phyloP scores from a whole-genome alignment of 2,797 vertebrate genomes.

The Ciconia nigra region DNA sequence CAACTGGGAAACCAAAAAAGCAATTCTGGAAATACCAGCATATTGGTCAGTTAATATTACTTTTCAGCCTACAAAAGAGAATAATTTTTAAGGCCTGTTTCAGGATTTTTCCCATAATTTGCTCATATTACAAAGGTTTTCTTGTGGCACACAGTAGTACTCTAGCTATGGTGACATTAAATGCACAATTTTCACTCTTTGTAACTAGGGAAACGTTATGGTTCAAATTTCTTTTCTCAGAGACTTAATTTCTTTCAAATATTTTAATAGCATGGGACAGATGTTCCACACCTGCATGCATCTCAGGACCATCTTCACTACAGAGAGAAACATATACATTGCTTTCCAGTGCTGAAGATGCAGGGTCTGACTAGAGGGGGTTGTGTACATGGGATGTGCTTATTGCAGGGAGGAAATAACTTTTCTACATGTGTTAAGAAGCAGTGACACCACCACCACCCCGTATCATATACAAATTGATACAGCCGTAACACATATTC shows the following conservation, averaged over 20 bases:
- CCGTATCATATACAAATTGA: neutral
- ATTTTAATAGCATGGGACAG: neutral
- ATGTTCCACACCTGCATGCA: neutral
- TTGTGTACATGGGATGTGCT: fast-evolving
- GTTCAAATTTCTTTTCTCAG: neutral
- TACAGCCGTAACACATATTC: neutral
- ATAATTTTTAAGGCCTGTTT: neutral
- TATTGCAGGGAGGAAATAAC: neutral
- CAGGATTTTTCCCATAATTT: neutral
- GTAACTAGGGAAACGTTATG: neutral
- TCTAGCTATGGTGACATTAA: neutral
- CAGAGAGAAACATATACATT: neutral
- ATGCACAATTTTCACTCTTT: neutral
- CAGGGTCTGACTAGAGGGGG: neutral
- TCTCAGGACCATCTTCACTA: neutral
- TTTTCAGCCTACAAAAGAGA: neutral
- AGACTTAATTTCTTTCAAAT: neutral
- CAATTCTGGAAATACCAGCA: neutral
- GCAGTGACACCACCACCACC: no score
- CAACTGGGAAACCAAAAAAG: neutral
- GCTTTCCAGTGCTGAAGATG: neutral
- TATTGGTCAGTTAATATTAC: neutral
- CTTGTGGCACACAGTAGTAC: neutral
- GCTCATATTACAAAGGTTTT: neutral
- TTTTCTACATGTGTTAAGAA: neutral